Base-by-base conservation (phyloP, 2,797 vertebrate genomes). In the Vultur gryphus region DNA sequence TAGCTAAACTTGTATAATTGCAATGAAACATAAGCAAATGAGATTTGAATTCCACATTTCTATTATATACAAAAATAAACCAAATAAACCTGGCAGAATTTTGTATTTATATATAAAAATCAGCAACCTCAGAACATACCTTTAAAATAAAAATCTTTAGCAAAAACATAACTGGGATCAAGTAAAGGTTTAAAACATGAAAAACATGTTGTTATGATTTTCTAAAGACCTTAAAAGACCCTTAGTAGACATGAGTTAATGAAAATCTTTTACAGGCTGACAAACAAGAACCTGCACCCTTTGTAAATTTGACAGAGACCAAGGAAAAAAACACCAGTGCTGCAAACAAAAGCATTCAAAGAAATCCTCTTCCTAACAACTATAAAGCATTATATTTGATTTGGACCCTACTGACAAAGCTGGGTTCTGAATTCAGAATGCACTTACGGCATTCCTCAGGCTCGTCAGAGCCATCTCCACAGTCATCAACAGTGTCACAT, bases 401-500 rank as follows among this genome's bases (percentile, higher is more conserved):
- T 16, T 11, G 18, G 41, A 5, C 5, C 9, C 39, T 18, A 10
- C 5, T 20, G 81, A 13, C 35, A n/a, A 43, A 14, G 16, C 3
- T 1, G 16, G 13, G 17, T 28, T 67, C 29, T 43, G 1, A 10
- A 19, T 11, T 11, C 29, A 6, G 49, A 25, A 33, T 29, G 33
- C 92, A 99, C 99, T 99, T 95, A 99, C 99, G 99, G 76, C 99
- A 99, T 71, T 99, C 98, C 21, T 98, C 97, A 4, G 99, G 99
- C 90, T 99, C 99, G 3, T 99, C 99, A 5, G 99, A 99, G 44
- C 99, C 98, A 51, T 99, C 99, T 2, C 99, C 99, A 14, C 99
- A 99, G 97, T 99, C 99, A 26, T 99, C 99, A 18, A 99, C 99
- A 0, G 99, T 99, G 97, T 99, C 99, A 91, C 99, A 99, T 97